phyloP scores from a whole-genome alignment of 2,797 vertebrate species.

The Myioborus miniatus region DNA sequence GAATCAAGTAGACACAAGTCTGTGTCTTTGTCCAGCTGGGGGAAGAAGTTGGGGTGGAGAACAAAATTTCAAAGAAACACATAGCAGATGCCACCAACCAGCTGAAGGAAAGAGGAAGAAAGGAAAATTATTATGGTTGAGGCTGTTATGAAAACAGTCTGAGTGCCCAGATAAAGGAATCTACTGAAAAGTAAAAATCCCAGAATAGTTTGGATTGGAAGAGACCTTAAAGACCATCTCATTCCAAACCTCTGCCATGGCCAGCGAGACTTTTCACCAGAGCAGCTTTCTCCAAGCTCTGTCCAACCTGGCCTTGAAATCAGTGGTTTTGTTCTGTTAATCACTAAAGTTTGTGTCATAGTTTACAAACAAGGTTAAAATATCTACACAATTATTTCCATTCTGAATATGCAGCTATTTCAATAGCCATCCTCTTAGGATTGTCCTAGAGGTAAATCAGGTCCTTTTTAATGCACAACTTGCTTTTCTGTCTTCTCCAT shows the following conservation, averaged over 20 bases:
- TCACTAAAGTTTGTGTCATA: neutral
- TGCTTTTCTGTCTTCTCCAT: neutral
- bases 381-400: neutral
- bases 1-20: neutral
- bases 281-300: neutral
- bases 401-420: neutral
- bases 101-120: neutral
- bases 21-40: neutral
- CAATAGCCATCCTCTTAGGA: neutral
- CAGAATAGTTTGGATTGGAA: neutral
- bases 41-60: neutral
- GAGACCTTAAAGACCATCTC: neutral
- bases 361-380: neutral
- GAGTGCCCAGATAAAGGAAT: neutral
- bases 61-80: neutral
- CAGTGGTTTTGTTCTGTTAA: neutral
- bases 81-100: neutral
- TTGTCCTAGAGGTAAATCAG: neutral
- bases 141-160: neutral
- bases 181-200: neutral
- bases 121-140: neutral
- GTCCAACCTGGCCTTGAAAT: neutral
- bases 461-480: neutral
- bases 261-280: neutral
- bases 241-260: neutral